These are phyloP conservation scores for Corythaixoides concolor DNA, from an alignment of 2,113 vertebrate genomes.

Conservation along the genomic window DNA sequence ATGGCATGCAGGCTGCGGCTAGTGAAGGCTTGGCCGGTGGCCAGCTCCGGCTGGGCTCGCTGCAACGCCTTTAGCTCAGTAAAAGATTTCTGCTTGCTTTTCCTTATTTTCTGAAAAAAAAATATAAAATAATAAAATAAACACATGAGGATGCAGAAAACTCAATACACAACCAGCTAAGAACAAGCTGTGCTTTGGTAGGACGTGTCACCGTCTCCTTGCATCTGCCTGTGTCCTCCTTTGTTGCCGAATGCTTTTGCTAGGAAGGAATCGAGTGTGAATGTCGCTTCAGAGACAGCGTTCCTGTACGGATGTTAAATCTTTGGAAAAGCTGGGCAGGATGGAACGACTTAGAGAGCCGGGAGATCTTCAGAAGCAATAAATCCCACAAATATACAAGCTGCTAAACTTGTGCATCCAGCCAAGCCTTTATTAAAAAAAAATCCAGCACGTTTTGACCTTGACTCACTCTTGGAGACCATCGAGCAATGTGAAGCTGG, in stretches of 20 bases:
- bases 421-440: neutral
- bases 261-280: constrained; percentile 29
- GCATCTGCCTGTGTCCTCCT: neutral
- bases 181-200: neutral
- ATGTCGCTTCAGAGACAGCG: neutral
- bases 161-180: neutral
- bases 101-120: too few species aligned
- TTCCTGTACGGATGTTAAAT: neutral
- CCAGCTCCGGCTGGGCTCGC: neutral
- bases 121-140: neutral
- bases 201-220: neutral
- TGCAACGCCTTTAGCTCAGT: neutral
- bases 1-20: neutral
- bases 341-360: neutral
- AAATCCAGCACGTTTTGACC: neutral
- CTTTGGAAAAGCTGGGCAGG: constrained; percentile 21
- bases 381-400: neutral
- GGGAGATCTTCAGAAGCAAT: neutral
- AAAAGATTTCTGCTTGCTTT: neutral
- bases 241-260: neutral
- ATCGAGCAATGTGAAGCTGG: neutral
- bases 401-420: neutral
- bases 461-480: neutral
- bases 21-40: neutral
- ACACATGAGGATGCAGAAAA: neutral